Percentiles rank a stretch among this genome's conserved stretches.
Conservation (phyloP, 2,888 invertebrate species). For the Dastarcus helophoroides region DNA sequence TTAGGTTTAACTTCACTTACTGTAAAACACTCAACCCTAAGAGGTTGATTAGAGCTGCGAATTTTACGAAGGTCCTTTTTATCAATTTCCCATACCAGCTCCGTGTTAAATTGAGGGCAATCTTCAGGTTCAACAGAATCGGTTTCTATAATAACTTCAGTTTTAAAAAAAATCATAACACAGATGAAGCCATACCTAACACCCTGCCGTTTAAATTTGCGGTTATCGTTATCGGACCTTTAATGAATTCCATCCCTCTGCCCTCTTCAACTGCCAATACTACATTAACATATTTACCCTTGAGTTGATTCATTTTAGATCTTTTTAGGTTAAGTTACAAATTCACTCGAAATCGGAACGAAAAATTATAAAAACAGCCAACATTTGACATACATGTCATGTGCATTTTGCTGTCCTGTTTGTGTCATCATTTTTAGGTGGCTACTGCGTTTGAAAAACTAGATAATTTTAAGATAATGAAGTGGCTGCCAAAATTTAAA, state of each 20-base stretch:
- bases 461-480: too few relatives aligned
- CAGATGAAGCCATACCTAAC: constrained; percentile 20
- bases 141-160: constrained; percentile 42
- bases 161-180: not conserved
- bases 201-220: constrained; percentile 32
- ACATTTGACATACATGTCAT: too few relatives aligned
- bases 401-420: too few relatives aligned
- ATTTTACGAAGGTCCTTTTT: constrained; percentile 60
- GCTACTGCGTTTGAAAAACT: too few relatives aligned
- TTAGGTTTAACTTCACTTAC: constrained; percentile 43
- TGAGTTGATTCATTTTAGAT: constrained; percentile 52
- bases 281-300: constrained; percentile 52
- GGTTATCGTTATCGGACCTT: constrained; percentile 25
- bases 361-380: too few relatives aligned
- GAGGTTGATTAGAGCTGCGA: constrained; percentile 58
- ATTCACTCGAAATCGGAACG: too few relatives aligned
- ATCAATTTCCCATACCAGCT: constrained; percentile 70
- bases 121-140: constrained; percentile 48
- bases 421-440: too few relatives aligned
- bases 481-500: too few relatives aligned
- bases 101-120: constrained; percentile 55
- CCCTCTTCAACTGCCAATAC: constrained; percentile 58
- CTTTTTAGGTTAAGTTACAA: too few relatives aligned
- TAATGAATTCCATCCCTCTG: constrained; percentile 36
- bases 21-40: constrained; percentile 58